phyloP scores from a whole-genome alignment of 2,113 vertebrate genomes.

The Gorsachius goisagi region DNA sequence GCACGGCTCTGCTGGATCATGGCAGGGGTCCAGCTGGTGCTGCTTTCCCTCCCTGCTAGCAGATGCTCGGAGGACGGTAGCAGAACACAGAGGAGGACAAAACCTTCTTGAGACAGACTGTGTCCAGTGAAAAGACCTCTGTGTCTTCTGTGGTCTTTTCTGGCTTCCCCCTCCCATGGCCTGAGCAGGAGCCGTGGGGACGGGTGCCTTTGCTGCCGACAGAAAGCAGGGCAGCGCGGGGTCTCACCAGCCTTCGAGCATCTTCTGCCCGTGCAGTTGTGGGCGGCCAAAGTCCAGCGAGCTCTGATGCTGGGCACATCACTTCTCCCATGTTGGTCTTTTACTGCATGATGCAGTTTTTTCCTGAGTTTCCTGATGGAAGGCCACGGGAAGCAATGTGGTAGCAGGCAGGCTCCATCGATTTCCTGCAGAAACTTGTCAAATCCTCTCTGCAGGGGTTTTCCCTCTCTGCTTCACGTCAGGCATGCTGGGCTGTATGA shows the following conservation, averaged over 20 bases:
- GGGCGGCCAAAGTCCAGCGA: background rate
- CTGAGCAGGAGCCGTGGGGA: rapidly evolving
- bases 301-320: background rate
- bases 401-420: background rate
- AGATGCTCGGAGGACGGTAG: background rate
- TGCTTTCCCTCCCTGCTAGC: background rate
- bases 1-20: rapidly evolving
- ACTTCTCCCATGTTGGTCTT: rapidly evolving
- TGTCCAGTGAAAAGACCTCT: background rate
- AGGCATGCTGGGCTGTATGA: background rate
- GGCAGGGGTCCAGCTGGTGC: background rate
- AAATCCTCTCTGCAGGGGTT: background rate
- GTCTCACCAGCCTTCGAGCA: background rate
- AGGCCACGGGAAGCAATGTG: background rate
- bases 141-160: background rate
- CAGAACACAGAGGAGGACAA: no score
- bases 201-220: rapidly evolving
- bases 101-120: background rate
- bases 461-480: background rate
- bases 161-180: background rate
- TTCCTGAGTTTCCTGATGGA: background rate
- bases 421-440: background rate
- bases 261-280: background rate
- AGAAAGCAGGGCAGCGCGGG: background rate
- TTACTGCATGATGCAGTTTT: background rate